phyloP scores from a whole-genome alignment of 2,888 invertebrate species.

The Barypeithes pellucidus region DNA sequence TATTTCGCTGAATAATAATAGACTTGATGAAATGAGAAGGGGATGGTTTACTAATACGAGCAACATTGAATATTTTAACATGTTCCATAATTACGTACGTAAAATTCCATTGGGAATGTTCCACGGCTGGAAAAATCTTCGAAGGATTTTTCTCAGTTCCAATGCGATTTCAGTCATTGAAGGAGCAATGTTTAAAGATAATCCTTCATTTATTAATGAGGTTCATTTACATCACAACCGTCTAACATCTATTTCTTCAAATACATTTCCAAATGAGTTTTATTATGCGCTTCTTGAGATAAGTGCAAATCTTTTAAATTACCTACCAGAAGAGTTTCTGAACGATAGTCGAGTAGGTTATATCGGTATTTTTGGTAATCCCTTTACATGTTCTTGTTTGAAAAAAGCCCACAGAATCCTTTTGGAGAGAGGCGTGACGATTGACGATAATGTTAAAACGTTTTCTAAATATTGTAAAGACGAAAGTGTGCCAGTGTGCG shows the following conservation, averaged over 20 bases:
- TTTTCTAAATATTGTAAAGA: neutral
- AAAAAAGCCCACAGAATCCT: neutral
- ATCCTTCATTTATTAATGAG: neutral
- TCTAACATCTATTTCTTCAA: neutral
- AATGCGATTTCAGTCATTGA: slow-evolving; percentile 16
- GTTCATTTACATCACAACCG: neutral
- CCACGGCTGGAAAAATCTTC: slow-evolving; percentile 11
- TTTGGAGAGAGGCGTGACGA: neutral
- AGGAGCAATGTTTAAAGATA: slow-evolving; percentile 14
- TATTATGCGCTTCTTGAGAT: neutral
- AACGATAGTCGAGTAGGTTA: neutral
- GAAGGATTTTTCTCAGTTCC: neutral
- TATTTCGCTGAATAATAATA: neutral
- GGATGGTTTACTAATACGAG: slow-evolving; percentile 25
- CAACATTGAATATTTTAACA: slow-evolving; percentile 4
- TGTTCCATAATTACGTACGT: neutral
- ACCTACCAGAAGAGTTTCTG: slow-evolving; percentile 6
- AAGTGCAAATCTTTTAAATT: slow-evolving; percentile 19
- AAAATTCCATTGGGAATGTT: slow-evolving; percentile 24
- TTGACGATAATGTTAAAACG: neutral
- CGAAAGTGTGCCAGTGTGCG: slow-evolving; percentile 7
- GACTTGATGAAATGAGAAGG: neutral
- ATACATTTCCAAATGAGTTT: neutral
- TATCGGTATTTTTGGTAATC: slow-evolving; percentile 17
- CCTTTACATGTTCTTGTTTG: slow-evolving; percentile 7